Base-by-base conservation (phyloP, 2,888 invertebrate species). In the Ophion obscuratus region DNA sequence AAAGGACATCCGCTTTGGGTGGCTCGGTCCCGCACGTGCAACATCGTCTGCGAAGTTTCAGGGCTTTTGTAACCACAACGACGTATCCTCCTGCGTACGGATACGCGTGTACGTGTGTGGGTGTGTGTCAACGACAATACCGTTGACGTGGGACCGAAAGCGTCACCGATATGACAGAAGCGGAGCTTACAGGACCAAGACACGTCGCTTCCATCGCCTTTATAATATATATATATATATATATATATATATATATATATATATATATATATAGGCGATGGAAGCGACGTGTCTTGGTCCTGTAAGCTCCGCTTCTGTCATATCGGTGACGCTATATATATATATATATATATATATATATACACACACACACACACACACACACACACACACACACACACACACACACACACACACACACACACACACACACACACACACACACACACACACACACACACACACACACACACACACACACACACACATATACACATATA, bases 41-140 rank as follows among this genome's bases (percentile, higher is more conserved):
- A 47, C n/a, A 31, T 14, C 44, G 79, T 71, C 62, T 79, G 47
- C 17, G 47, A 79, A 79, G 47, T 79, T 71, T 27, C 20, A 44
- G 78, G 20, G 57, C 67, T 77, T 77, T 59, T 40, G 36, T 17
- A 17, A 40, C 14, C 5, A 40, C 14, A 47, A 17, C 7, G 36
- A 36, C 9, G 24, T 27, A 24, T 11, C 57, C 44, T 2, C 14
- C 4, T 24, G 9, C 10, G 57, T 2, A 64, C 2, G n/a, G 10
- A 70, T 57, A 61, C 70, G 47, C 9, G 64, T 20, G 2, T 47
- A 6, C n/a, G 57, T 40, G 20, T 14, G 59, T 61, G 17, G 2
- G 31, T 5, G 31, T 24, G 24, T 17, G 61, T 74, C n/a, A 57
- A 59, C 10, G 67, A 77, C 77, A 59, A 77, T 77, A 64, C 53